Percentiles rank a stretch among this genome's conserved stretches.
Conservation (phyloP, 2,888 invertebrate species). For the Malthinus seriepunctatus region DNA sequence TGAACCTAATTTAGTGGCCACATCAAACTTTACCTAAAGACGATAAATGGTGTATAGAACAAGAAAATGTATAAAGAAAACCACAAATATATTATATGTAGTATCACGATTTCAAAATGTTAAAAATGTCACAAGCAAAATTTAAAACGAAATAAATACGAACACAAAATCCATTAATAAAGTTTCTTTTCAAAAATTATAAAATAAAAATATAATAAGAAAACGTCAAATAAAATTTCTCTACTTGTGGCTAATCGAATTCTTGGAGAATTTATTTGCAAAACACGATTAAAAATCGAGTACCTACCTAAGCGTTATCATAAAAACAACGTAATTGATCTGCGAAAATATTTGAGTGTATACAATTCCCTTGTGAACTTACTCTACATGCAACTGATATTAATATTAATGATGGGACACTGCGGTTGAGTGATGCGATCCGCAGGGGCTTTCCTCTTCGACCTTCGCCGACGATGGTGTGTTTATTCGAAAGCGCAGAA, state of each 20-base stretch:
- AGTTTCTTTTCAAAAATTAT: too few relatives aligned
- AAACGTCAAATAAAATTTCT: too few relatives aligned
- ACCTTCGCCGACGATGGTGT: conserved; percentile 26
- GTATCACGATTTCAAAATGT: neutral
- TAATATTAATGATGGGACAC: conserved; percentile 33
- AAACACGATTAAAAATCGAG: too few relatives aligned
- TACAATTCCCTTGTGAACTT: conserved; percentile 17
- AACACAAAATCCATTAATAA: too few relatives aligned
- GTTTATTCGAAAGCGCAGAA: conserved; percentile 14
- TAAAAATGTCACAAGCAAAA: too few relatives aligned
- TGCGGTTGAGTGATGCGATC: conserved; percentile 31
- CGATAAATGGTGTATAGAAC: neutral
- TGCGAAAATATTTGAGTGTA: neutral
- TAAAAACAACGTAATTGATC: too few relatives aligned
- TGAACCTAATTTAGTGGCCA: conserved; percentile 5
- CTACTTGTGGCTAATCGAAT: too few relatives aligned
- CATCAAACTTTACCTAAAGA: neutral
- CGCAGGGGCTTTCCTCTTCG: conserved; percentile 24
- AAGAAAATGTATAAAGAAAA: neutral
- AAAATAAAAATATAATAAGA: too few relatives aligned
- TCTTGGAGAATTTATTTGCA: too few relatives aligned
- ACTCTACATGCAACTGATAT: conserved; percentile 33
- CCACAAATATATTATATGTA: neutral
- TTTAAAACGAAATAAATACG: too few relatives aligned
- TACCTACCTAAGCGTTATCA: too few relatives aligned